Evolutionary conservation across 1,140 invertebrate species (phyloP), one percentile per base, ranked within the genome.

Genomic region (Drosophila truncata): DNA sequence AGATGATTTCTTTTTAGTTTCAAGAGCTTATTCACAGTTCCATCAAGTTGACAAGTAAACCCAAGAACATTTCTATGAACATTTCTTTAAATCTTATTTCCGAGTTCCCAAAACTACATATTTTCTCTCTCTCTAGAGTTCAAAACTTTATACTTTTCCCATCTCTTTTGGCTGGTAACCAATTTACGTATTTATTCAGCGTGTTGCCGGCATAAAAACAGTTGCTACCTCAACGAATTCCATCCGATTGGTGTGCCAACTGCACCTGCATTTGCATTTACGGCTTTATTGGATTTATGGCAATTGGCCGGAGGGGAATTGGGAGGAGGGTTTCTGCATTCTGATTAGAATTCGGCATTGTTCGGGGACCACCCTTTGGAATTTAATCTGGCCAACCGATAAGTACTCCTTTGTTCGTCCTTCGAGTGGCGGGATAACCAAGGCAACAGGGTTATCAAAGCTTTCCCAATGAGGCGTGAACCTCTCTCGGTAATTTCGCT

Each of bases 211-310:
- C 33, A 50, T 39, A 14, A 50, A 54, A 46, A 39, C 35, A 37
- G 25, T 42, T 61, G 44, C 47, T 44, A 70, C 49, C 55, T 69
- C 62, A 65, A 59, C 69, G 59, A 82, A 65, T 62, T 69, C 47
- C 65, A 57, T 35, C 29, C 55, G 13, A 39, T 50, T 66, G 10
- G 42, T 63, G 18, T 71, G 18, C 57, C 39, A 49, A 31, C 52
- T 63, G 35, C 58, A 62, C 10, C 63, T 61, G 81, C 47, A 83
- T 83, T 83, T 80, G 72, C 81, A 84, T 84, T 80, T 84, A 71
- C 35, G 75, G 58, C 47, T 77, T 80, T 77, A 83, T 84, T 65
- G 78, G 62, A 83, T 84, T 83, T 83, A 80, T 84, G 74, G 76
- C 76, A 80, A 76, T 83, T 83, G 67, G 66, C 61, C 63, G 69